Evolutionary conservation across 37 sponge, comb jelly and placozoan genomes (phyloP).

Genomic region (Bolinopsis microptera): DNA sequence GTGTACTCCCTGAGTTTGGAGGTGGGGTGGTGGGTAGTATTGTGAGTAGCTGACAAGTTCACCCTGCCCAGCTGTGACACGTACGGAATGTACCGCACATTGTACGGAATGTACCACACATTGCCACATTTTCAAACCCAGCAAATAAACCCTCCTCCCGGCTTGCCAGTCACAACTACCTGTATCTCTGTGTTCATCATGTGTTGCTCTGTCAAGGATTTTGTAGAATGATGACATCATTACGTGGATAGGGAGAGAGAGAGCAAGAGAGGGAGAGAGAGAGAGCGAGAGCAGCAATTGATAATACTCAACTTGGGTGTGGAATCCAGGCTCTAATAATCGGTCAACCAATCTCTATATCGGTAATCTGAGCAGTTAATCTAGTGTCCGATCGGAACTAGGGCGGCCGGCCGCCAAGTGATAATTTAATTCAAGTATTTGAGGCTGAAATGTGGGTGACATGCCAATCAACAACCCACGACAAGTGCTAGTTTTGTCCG

Average conservation of each 20-base stretch:
- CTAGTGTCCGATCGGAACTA: not conserved
- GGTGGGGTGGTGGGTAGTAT: not conserved
- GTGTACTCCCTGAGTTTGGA: not conserved
- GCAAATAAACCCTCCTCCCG: too few relatives aligned
- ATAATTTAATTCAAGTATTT: not conserved
- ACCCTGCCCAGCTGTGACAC: too few relatives aligned
- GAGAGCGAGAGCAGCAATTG: not conserved
- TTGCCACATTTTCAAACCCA: too few relatives aligned
- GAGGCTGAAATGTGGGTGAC: not conserved
- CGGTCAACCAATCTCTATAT: not conserved
- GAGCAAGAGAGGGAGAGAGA: too few relatives aligned
- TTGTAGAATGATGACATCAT: too few relatives aligned
- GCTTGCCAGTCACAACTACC: too few relatives aligned
- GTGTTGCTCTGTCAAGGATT: too few relatives aligned
- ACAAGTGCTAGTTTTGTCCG: not conserved
- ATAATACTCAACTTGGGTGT: not conserved
- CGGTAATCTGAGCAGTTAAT: not conserved
- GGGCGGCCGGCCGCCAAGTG: not conserved
- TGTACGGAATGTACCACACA: too few relatives aligned
- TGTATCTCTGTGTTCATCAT: too few relatives aligned
- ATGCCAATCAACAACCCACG: not conserved
- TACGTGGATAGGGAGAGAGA: too few relatives aligned
- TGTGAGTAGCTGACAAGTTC: too few relatives aligned
- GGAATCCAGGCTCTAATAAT: not conserved
- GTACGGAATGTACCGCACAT: too few relatives aligned